Percentiles rank a stretch among this genome's conserved stretches.
phyloP scores from a whole-genome alignment of 1,140 invertebrate species.

The Brevipalpus yothersi region DNA sequence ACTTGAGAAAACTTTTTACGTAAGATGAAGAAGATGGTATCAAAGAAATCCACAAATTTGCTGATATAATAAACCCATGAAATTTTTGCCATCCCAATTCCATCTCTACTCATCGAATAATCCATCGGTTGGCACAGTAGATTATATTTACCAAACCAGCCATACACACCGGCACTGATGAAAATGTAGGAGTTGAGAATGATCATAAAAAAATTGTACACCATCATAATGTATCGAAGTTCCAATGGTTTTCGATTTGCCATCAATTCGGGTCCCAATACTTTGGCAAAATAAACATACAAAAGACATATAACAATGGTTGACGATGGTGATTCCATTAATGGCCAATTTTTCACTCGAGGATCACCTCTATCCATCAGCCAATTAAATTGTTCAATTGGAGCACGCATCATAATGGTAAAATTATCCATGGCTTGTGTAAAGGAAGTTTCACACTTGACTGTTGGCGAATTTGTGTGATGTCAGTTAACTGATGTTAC shows the following conservation, averaged over 20 bases:
- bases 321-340: conserved; percentile 71
- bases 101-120: background rate
- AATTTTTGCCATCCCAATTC: background rate
- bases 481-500: too few relatives aligned
- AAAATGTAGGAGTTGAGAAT: conserved; percentile 12
- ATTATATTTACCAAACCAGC: background rate
- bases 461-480: too few relatives aligned
- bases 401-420: too few relatives aligned
- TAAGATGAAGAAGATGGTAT: conserved; percentile 10
- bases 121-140: background rate
- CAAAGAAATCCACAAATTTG: conserved; percentile 15
- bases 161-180: background rate
- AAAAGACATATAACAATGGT: conserved; percentile 43
- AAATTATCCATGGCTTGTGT: too few relatives aligned
- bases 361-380: background rate
- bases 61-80: background rate
- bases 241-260: conserved; percentile 54
- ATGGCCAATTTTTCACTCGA: conserved; percentile 60
- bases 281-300: conserved; percentile 55
- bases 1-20: conserved; percentile 61
- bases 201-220: conserved; percentile 35
- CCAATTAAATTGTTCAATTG: background rate
- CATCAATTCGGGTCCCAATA: conserved; percentile 55
- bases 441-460: too few relatives aligned
- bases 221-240: conserved; percentile 41